Conservation (phyloP, 2,888 invertebrate species). For the Lepidonotus clava region DNA sequence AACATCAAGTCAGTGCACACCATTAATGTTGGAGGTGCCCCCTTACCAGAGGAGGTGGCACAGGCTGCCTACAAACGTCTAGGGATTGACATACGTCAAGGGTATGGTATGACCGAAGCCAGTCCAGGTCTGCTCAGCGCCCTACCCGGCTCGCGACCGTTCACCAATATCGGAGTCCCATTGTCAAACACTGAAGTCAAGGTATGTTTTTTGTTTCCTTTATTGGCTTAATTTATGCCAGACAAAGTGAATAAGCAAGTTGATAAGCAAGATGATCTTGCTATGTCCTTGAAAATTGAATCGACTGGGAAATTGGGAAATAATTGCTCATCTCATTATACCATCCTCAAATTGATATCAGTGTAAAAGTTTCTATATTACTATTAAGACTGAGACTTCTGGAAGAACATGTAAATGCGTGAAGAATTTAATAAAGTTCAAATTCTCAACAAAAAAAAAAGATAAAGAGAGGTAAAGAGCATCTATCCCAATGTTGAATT, state of each 20-base stretch:
- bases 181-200: slow-evolving; percentile 24
- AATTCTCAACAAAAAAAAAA: background rate
- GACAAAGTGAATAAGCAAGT: too few relatives aligned
- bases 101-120: slow-evolving; percentile 40
- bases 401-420: background rate
- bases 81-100: background rate
- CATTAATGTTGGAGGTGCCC: background rate
- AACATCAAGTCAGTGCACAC: background rate
- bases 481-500: too few relatives aligned
- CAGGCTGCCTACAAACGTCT: background rate
- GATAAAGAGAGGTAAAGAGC: background rate
- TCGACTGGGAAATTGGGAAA: too few relatives aligned
- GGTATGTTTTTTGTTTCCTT: background rate
- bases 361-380: background rate
- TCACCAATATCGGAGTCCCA: background rate
- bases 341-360: background rate
- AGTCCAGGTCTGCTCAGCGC: background rate
- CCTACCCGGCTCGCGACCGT: background rate
- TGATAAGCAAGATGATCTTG: too few relatives aligned
- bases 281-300: too few relatives aligned
- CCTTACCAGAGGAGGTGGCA: background rate
- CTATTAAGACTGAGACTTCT: background rate
- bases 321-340: too few relatives aligned
- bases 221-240: too few relatives aligned
- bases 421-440: too few relatives aligned